Evolutionary conservation across 1,140 invertebrate genomes (phyloP).

Genomic region (Contarinia nasturtii): DNA sequence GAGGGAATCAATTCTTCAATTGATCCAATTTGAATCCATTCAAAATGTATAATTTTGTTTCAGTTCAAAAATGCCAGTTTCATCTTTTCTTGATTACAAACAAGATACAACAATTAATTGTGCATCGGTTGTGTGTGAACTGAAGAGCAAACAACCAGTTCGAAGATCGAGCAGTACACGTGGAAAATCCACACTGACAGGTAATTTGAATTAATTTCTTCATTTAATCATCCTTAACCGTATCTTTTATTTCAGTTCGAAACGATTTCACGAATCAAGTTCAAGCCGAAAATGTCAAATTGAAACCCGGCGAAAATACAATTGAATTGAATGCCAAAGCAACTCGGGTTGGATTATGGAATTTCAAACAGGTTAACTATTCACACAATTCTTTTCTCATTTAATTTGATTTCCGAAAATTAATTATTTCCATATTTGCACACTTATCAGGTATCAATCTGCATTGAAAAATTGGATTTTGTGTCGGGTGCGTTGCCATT

Average conservation of each 20-base stretch:
- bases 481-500: conserved; percentile 29
- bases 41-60: not conserved
- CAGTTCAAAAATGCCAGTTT: conserved; percentile 21
- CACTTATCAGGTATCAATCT: conserved; percentile 12
- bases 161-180: conserved; percentile 20
- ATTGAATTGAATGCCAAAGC: conserved; percentile 39
- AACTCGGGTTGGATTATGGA: conserved; percentile 21
- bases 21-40: not conserved
- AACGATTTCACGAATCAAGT: conserved; percentile 45
- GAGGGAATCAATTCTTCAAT: not conserved
- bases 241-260: conserved; percentile 12
- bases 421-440: not conserved
- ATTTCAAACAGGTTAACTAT: conserved; percentile 16
- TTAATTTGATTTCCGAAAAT: conserved; percentile 5
- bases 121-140: conserved; percentile 40
- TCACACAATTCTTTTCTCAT: not conserved
- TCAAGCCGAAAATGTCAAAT: conserved; percentile 25
- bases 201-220: conserved; percentile 28
- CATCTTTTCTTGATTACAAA: conserved; percentile 52
- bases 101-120: conserved; percentile 55
- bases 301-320: conserved; percentile 52
- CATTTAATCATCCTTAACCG: conserved; percentile 27
- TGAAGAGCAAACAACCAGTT: conserved; percentile 25
- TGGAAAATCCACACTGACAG: conserved; percentile 32
- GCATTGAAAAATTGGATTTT: conserved; percentile 35